Conservation (phyloP, 2,888 invertebrate genomes). For the Ochropacha duplaris region DNA sequence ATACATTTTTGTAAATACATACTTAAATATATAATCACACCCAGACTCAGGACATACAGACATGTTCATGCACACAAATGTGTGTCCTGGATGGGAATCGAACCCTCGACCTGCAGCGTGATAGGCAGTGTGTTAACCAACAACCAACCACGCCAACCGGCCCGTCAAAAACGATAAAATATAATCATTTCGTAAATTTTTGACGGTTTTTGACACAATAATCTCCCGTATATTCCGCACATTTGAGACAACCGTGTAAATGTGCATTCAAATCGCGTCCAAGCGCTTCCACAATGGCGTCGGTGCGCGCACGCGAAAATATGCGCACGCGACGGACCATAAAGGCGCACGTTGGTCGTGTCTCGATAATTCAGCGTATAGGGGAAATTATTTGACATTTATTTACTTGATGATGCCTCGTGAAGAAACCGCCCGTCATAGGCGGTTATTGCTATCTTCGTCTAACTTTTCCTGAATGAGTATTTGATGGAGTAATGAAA, state of each 20-base stretch:
- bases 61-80: no score
- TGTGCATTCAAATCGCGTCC: slow-evolving; percentile 63
- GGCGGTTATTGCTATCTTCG: not conserved
- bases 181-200: not conserved
- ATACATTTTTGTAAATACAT: no score
- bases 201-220: not conserved
- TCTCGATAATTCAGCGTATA: slow-evolving; percentile 20
- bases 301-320: slow-evolving; percentile 59
- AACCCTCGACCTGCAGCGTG: no score
- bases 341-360: slow-evolving; percentile 31
- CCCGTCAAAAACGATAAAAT: no score
- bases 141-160: no score
- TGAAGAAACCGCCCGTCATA: not conserved
- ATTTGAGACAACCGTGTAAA: slow-evolving; percentile 13
- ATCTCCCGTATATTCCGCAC: not conserved
- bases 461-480: not conserved
- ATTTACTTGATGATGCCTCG: not conserved
- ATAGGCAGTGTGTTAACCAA: no score
- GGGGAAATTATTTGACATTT: slow-evolving; percentile 1
- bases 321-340: slow-evolving; percentile 61
- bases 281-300: slow-evolving; percentile 56
- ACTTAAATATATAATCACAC: no score
- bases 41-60: no score
- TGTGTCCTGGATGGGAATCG: no score
- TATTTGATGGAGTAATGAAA: no score